Conservation (phyloP, 92 coral and sea anemone species). For the Palythoa grandis region DNA sequence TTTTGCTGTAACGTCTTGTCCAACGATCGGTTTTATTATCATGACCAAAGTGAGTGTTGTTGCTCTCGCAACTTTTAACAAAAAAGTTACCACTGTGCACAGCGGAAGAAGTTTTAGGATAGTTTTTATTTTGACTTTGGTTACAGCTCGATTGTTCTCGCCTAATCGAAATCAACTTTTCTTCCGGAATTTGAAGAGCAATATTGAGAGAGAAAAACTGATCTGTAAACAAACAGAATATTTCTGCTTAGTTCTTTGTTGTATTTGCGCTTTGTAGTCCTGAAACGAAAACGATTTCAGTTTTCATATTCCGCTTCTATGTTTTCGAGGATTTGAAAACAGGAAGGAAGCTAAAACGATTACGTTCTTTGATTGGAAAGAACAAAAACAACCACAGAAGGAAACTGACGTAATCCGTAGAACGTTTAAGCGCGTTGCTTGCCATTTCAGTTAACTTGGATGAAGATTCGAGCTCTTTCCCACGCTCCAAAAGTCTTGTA, state of each 20-base stretch:
- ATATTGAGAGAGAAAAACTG: not conserved
- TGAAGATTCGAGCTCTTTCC: slow-evolving; percentile 6
- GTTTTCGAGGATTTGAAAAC: not conserved
- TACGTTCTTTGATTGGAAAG: not conserved
- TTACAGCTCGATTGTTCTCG: not conserved
- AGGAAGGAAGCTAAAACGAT: not conserved
- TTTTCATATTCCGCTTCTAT: not conserved
- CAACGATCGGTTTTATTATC: no score
- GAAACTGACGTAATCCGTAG: slow-evolving; percentile 7
- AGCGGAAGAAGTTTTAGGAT: not conserved
- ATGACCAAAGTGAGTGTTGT: not conserved
- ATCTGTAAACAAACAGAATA: slow-evolving; percentile 12
- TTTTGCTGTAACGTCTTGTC: not conserved
- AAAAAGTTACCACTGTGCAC: not conserved
- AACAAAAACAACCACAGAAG: not conserved
- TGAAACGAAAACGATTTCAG: slow-evolving; percentile 6
- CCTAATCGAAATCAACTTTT: slow-evolving; percentile 1
- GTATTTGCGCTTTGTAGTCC: slow-evolving; percentile 3
- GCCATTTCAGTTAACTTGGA: not conserved
- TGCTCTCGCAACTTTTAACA: not conserved
- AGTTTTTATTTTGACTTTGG: not conserved
- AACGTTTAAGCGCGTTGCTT: slow-evolving; percentile 31
- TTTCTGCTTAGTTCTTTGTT: slow-evolving; percentile 10
- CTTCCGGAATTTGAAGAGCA: not conserved
- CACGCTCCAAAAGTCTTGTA: slow-evolving; percentile 17